Percentiles rank a stretch among this genome's conserved stretches.
phyloP scores from a whole-genome alignment of 2,888 invertebrate species.

The Orchestes rusci region DNA sequence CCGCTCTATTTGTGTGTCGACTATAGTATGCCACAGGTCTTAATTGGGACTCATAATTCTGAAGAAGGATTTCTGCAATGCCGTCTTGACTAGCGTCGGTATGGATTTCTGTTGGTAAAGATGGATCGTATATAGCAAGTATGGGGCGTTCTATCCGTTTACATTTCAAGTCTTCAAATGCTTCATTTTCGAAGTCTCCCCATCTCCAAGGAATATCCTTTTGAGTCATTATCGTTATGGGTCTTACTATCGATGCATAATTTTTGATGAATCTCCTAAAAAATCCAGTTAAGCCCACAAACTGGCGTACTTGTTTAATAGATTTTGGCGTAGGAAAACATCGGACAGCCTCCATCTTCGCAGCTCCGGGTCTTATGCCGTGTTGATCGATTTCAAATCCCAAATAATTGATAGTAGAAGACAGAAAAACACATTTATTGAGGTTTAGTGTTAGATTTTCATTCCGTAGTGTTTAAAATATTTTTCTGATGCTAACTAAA shows the following conservation, averaged over 20 bases:
- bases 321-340: not conserved
- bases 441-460: too few species aligned
- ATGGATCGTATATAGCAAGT: not conserved
- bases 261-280: not conserved
- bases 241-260: not conserved
- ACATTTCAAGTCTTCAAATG: not conserved
- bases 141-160: not conserved
- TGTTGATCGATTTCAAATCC: too few species aligned
- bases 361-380: too few species aligned
- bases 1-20: conserved; percentile 30
- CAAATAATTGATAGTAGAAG: too few species aligned
- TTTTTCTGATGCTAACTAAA: too few species aligned
- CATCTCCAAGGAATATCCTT: not conserved
- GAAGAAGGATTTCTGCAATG: conserved; percentile 34
- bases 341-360: not conserved
- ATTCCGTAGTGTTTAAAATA: too few species aligned
- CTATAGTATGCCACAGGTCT: conserved; percentile 36
- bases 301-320: not conserved
- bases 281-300: not conserved
- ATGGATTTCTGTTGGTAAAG: not conserved
- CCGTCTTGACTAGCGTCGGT: conserved; percentile 35
- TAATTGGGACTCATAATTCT: conserved; percentile 29
- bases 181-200: not conserved
- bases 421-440: too few species aligned
- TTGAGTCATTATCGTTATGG: not conserved